Base-by-base conservation (phyloP, 1,140 invertebrate genomes). In the Neodiprion virginianus region DNA sequence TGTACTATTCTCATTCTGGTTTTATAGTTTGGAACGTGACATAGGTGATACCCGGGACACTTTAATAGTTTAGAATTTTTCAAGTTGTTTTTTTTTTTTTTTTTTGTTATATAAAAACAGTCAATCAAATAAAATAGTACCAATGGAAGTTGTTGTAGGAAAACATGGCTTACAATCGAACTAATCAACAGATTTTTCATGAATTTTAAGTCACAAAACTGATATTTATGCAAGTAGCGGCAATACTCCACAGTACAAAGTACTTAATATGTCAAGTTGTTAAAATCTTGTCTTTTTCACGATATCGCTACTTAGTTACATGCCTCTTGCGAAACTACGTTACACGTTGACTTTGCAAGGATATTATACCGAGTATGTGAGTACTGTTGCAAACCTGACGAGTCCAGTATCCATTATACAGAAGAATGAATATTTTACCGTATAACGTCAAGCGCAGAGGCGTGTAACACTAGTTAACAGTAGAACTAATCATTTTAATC, bases 1-100 rank as follows among this genome's bases (percentile, higher is more conserved):
- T 86, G 80, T 85, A 84, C 84, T 84, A 81, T 85, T 80, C 80
- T 83, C 77, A 81, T 80, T 78, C 79, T 77, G 78, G 79, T 61
- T 61, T 17, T 40, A 40, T 40, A 1, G 28, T 40, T 40, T 40
- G 28, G 11, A 9, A 61, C 53, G 53, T 12, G 53, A 61, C 53
- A 61, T 17, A 61, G 53, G 11, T 61, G 11, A 61, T 61, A 61
- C 53, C 11, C 8, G 53, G 11, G 11, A 61, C n/a, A 61, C 53
- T 61, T 61, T 14, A 14, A 61, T 61, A 61, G 53, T 61, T 61
- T 61, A 61, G 53, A 61, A 61, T 61, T 61, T 12, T 61, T 61
- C 11, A 12, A 12, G n/a, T 12, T 61, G 72, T 77, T 77, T 67
- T 76, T 48, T 71, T 74, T 73, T 67, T 76, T 69, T 77, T 61